phyloP scores from a whole-genome alignment of 1,140 invertebrate genomes.

The Heliconius eleuchia region DNA sequence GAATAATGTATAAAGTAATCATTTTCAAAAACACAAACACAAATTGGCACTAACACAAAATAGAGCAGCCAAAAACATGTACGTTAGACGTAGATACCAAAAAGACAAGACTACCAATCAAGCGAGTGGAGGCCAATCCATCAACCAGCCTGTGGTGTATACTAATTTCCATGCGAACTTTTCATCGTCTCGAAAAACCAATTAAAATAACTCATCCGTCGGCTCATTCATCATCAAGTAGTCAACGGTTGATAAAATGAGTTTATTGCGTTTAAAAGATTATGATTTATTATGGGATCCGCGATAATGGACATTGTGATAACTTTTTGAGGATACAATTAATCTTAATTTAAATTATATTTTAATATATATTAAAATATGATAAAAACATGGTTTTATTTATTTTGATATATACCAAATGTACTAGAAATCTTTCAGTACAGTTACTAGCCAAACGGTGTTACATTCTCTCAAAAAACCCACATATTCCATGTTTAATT shows the following conservation, averaged over 20 bases:
- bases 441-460: too few species aligned
- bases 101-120: slow-evolving; percentile 35
- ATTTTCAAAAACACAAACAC: neutral
- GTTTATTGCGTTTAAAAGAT: slow-evolving; percentile 30
- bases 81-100: slow-evolving; percentile 7
- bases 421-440: too few species aligned
- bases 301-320: slow-evolving; percentile 19
- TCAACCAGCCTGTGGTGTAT: slow-evolving; percentile 29
- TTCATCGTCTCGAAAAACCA: slow-evolving; percentile 36
- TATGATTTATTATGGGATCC: slow-evolving; percentile 26
- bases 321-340: neutral
- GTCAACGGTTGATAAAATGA: slow-evolving; percentile 27
- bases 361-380: neutral
- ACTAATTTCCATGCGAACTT: slow-evolving; percentile 37
- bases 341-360: slow-evolving; percentile 1
- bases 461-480: too few species aligned
- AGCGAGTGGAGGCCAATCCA: slow-evolving; percentile 37
- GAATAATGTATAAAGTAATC: neutral
- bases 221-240: slow-evolving; percentile 28
- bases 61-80: neutral
- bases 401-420: too few species aligned
- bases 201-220: slow-evolving; percentile 36
- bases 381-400: neutral
- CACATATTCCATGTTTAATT: too few species aligned
- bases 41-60: neutral